Conservation (phyloP, 2,797 vertebrate genomes). For the Notamacropus eugenii region DNA sequence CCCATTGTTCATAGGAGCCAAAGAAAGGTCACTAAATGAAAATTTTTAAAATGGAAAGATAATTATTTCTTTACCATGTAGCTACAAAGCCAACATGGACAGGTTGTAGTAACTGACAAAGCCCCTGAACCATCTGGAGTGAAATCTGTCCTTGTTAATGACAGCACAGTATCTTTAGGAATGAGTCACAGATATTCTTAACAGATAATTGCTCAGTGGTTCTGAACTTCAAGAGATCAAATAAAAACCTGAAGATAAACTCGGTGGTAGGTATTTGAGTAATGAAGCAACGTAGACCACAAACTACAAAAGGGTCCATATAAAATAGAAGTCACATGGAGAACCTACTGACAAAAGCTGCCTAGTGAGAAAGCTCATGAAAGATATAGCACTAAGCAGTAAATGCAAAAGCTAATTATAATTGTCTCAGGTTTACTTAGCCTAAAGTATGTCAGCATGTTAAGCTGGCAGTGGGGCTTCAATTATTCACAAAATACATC, state of each 20-base stretch:
- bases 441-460: background rate
- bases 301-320: background rate
- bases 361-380: background rate
- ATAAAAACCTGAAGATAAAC: conserved; percentile 22
- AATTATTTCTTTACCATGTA: conserved; percentile 43
- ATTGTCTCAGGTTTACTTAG: background rate
- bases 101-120: conserved; percentile 39
- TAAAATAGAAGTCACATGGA: background rate
- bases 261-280: conserved; percentile 11
- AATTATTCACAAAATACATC: background rate
- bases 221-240: conserved; percentile 44
- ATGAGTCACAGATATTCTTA: background rate
- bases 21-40: conserved; percentile 5
- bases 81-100: background rate
- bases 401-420: background rate
- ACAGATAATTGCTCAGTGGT: conserved; percentile 35
- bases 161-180: conserved; percentile 7
- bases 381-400: background rate
- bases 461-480: background rate
- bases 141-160: conserved; percentile 37
- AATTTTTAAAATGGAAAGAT: conserved; percentile 12
- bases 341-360: background rate
- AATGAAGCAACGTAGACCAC: conserved; percentile 16
- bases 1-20: background rate
- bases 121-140: conserved; percentile 20